Evolutionary conservation across 2,113 vertebrate species (phyloP), one percentile per base, ranked within the genome.

Genomic region (Scytalopus superciliaris): DNA sequence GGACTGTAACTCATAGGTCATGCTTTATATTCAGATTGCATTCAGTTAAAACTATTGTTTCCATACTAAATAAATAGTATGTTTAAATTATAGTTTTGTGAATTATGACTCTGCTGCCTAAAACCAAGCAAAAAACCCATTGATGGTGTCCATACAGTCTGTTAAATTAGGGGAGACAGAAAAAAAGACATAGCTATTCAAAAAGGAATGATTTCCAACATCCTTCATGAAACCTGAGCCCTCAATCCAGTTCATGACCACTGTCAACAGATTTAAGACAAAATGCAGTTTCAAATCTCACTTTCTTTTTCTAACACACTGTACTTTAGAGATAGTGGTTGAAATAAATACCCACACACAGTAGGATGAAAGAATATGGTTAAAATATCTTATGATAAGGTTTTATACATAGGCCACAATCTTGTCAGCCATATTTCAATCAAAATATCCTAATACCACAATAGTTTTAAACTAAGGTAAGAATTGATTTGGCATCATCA

Each of bases 341-440:
- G 30, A 80, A 76, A 7, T n/a, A 45, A 93, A 19, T 10, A 7
- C 5, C 39, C 3, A 6, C 14, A 44, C 22, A 30, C 22, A 62
- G 23, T 5, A 78, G 19, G 42, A 35, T 50, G 9, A 67, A 70
- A 22, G 19, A 44, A 22, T 15, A 72, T 4, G 18, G 7, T 7
- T 24, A 31, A 92, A 91, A 55, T 57, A 75, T 4, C 14, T 8
- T 11, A 39, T 3, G 1, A 49, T 25, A 44, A 44, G 0, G 0
- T 70, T 67, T 74, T 56, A 60, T 42, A 59, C 14, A 21, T 1
- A 22, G 18, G 17, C 13, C 33, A 64, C 13, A 81, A 25, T 21
- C 52, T 52, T 42, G 3, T n/a, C 39, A 63, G 9, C 12, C 56
- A 50, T 47, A 39, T 50, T 88, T 72, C 28, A 79, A 27, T 27